phyloP scores from a whole-genome alignment of 2,113 vertebrate species.

The Amazona vittata region DNA sequence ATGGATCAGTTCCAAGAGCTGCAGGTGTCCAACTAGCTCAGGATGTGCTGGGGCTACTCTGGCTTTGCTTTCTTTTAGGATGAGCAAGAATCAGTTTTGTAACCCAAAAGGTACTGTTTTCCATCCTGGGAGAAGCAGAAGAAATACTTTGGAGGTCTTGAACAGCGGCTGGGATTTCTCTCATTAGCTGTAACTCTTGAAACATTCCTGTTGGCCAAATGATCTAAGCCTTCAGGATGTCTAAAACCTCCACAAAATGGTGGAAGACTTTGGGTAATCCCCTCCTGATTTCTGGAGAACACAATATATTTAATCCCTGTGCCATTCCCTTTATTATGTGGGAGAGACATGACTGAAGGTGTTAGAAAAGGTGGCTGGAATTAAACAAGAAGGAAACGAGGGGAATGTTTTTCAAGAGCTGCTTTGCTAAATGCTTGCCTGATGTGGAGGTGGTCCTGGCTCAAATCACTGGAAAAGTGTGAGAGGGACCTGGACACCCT shows the following conservation, averaged over 20 bases:
- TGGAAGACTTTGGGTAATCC: neutral
- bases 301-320: neutral
- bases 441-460: accelerated
- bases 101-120: neutral
- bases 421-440: neutral
- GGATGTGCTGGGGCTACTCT: neutral
- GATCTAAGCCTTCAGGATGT: no score
- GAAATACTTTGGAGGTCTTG: neutral
- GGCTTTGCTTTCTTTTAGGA: neutral
- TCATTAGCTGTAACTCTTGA: neutral
- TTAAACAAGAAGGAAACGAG: neutral
- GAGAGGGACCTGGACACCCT: neutral
- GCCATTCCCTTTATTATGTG: neutral
- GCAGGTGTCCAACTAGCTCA: neutral
- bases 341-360: neutral
- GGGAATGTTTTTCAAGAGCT: neutral
- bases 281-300: neutral
- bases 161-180: neutral
- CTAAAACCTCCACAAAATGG: neutral
- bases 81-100: neutral
- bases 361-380: neutral
- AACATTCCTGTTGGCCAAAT: neutral
- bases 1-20: neutral
- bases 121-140: neutral
- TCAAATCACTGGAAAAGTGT: neutral